A percentile compares a stretch with the other conserved stretches of the same genome.
phyloP scores from a whole-genome alignment of 2,888 invertebrate species.

The Eupeodes latifasciatus region DNA sequence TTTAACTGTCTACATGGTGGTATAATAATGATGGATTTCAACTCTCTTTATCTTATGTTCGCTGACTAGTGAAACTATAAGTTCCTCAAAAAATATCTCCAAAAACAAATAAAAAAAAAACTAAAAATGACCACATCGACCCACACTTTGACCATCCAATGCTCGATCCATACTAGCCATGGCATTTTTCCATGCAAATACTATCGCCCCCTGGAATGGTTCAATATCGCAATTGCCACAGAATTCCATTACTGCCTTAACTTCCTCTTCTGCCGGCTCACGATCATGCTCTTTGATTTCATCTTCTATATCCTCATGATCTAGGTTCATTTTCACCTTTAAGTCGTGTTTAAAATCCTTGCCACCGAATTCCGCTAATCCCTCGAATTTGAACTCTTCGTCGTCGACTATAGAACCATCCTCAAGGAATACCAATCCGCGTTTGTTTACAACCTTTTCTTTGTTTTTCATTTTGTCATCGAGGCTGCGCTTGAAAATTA shows the following conservation, averaged over 20 bases:
- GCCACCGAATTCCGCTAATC: conserved; percentile 89
- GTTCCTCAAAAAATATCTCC: conserved; percentile 22
- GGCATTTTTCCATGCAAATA: conserved; percentile 90
- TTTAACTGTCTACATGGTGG: conserved; percentile 29
- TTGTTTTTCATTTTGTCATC: conserved; percentile 6
- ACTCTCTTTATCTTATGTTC: conserved; percentile 38
- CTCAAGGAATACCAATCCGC: conserved; percentile 87
- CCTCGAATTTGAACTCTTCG: conserved; percentile 83
- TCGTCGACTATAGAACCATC: conserved; percentile 89
- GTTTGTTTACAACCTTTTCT: conserved; percentile 85
- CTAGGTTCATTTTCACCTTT: conserved; percentile 81
- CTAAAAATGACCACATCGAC: conserved; percentile 83
- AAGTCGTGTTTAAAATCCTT: conserved; percentile 87
- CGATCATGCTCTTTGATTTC: conserved; percentile 88
- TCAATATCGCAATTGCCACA: conserved; percentile 91
- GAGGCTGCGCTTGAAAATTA: conserved; percentile 80
- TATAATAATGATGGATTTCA: conserved; percentile 16
- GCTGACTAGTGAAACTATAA: conserved; percentile 71
- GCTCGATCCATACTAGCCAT: conserved; percentile 81
- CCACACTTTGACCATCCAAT: conserved; percentile 83
- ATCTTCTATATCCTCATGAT: conserved; percentile 79
- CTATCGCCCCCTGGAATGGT: conserved; percentile 91
- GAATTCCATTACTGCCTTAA: conserved; percentile 90
- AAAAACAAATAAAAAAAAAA: background rate
- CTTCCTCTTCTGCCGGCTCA: conserved; percentile 93